Evolutionary conservation across 1,140 invertebrate species (phyloP), one percentile per base, ranked within the genome.

Genomic region (Macrocentrus cingulum): DNA sequence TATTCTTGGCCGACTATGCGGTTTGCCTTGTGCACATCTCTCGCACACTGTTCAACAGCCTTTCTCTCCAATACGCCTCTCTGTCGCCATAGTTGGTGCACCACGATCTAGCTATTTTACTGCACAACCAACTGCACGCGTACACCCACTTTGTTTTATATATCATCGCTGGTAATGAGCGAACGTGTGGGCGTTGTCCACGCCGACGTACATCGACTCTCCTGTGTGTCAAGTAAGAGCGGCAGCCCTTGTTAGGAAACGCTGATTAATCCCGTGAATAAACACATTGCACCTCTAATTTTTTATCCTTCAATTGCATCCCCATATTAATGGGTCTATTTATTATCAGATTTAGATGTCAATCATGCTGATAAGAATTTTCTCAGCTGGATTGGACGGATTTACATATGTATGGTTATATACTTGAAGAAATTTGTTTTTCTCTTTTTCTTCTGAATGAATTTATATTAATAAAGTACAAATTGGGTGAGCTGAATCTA

Each of bases 11-110:
- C 66, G 62, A 66, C 46, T 71, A 75, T 74, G 72, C 66, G 66
- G 75, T 77, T 78, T 71, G 59, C 74, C 76, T 78, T 77, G 75
- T 77, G 74, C 75, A 45, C 54, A 56, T 75, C 70, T 66, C 46
- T 57, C 41, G 59, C 13, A 39, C 36, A 4, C 15, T 3, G 7
- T 39, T 3, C 11, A 7, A 6, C 11, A 3, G 8, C 13, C 4
- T 39, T 39, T 39, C 3, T 39, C 4, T 39, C 36, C 36, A 39
- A 3, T 37, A 54, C 34, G 64, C 75, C 75, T 78, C 77, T 78
- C 76, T 76, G 11, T 60, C 60, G 61, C 49, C 61, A 59, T 62
- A 66, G 54, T 36, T 46, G 53, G 53, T 56, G 52, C 44, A 23
- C 44, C 8, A 23, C 46, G 20, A 49, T 29, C 46, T 32, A 49